phyloP scores from a whole-genome alignment of 1,140 invertebrate species.

The Orius laevigatus region DNA sequence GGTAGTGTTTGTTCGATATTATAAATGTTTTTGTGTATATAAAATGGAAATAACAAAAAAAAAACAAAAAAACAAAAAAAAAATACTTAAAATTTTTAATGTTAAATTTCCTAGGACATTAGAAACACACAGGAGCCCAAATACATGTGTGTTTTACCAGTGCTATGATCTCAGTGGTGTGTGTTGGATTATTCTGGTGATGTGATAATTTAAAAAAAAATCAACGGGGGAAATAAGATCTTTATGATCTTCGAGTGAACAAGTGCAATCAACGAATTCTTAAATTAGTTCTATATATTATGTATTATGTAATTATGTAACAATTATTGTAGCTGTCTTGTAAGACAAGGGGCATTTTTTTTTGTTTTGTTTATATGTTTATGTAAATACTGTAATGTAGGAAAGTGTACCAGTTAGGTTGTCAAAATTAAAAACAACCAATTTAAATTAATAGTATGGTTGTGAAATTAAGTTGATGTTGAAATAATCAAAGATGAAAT shows the following conservation, averaged over 20 bases:
- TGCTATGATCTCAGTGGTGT: constrained; percentile 14
- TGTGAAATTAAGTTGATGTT: constrained; percentile 19
- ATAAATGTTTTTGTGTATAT: constrained; percentile 13
- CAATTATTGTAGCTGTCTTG: constrained; percentile 14
- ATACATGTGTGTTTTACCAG: constrained; percentile 8
- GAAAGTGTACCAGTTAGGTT: constrained; percentile 16
- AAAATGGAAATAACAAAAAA: constrained; percentile 1
- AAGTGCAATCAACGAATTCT: constrained; percentile 19
- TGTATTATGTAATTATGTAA: constrained; percentile 12
- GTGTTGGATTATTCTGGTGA: neutral
- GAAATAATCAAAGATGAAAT: constrained; percentile 19
- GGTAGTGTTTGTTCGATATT: constrained; percentile 19
- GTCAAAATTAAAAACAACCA: constrained; percentile 12
- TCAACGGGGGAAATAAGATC: too few relatives aligned
- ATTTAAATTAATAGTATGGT: constrained; percentile 15
- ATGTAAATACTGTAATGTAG: constrained; percentile 16
- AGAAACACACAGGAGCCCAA: constrained; percentile 2
- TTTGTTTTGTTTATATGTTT: constrained; percentile 18
- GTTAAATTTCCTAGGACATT: constrained; percentile 7
- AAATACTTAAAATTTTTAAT: constrained; percentile 10
- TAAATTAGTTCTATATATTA: constrained; percentile 14
- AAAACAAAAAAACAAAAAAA: neutral
- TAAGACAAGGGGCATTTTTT: constrained; percentile 18
- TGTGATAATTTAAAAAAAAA: too few relatives aligned
- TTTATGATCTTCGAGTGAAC: neutral